A percentile compares a stretch with the other conserved stretches of the same genome.
These are phyloP conservation scores for Pangasius larnaudii DNA, from an alignment of 2,797 vertebrate genomes.

Conservation along the genomic window DNA sequence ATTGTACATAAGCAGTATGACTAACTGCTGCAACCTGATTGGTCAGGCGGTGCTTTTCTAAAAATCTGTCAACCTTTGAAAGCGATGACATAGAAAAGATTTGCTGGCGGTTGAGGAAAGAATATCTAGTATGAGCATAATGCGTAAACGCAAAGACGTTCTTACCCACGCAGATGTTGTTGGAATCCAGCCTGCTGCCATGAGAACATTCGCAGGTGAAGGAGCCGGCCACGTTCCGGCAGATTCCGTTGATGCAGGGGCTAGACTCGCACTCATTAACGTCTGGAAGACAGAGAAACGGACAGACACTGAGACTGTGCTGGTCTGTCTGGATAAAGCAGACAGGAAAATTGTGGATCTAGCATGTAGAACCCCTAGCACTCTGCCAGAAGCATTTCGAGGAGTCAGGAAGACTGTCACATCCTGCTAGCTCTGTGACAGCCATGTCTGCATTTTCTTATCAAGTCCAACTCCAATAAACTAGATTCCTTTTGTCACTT, in stretches of 20 bases:
- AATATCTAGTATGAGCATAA: not conserved
- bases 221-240: conserved; percentile 92
- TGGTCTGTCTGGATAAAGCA: not conserved
- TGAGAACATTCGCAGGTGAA: conserved; percentile 95
- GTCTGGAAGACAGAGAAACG: conserved; percentile 74
- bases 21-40: not conserved
- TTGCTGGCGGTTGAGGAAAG: not conserved
- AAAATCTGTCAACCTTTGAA: not conserved
- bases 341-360: not conserved
- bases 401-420: not conserved
- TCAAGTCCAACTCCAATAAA: not conserved
- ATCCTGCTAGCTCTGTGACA: not conserved
- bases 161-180: conserved; percentile 96
- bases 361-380: not conserved
- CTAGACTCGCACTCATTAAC: conserved; percentile 94
- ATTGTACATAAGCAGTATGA: not conserved
- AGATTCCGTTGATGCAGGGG: conserved; percentile 93
- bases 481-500: not conserved
- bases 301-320: not conserved
- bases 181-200: conserved; percentile 94
- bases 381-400: not conserved
- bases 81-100: not conserved
- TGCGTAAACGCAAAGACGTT: not conserved
- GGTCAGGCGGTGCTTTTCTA: no score
- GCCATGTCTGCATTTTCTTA: not conserved